Conservation (phyloP, 1,140 invertebrate species). For the Megalopta genalis region DNA sequence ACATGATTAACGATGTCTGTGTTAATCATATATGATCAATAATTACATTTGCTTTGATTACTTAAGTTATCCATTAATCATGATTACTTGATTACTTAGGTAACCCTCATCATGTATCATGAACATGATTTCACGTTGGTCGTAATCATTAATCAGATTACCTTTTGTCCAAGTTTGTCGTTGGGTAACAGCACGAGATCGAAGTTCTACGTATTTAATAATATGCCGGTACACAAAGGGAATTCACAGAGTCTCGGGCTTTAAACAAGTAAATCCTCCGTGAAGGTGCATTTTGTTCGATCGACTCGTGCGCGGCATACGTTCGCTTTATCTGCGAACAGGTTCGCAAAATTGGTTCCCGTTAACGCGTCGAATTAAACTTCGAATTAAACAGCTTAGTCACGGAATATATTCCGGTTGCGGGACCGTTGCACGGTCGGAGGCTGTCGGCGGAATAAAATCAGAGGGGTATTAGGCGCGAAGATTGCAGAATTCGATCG, state of each 20-base stretch:
- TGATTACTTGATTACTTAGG: no score
- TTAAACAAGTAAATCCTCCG: background rate
- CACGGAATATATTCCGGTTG: background rate
- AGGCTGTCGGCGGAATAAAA: background rate
- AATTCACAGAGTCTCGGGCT: background rate
- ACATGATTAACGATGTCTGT: no score
- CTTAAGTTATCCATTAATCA: no score
- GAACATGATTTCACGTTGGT: no score
- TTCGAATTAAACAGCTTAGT: slow-evolving; percentile 20
- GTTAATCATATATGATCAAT: no score
- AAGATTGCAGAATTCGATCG: background rate
- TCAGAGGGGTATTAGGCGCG: background rate
- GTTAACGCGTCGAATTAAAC: slow-evolving; percentile 19
- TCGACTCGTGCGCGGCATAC: slow-evolving; percentile 19
- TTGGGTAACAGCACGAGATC: background rate
- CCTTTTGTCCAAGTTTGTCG: no score
- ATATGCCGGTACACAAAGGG: background rate
- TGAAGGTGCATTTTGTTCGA: background rate
- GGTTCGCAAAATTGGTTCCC: slow-evolving; percentile 26
- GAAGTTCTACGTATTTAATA: background rate
- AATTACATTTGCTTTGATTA: no score
- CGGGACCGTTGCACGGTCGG: background rate
- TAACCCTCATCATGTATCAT: no score
- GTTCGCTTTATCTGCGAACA: background rate
- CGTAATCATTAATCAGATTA: no score